Evolutionary conservation across 2,888 invertebrate species (phyloP), one percentile per base, ranked within the genome.

Genomic region (Ophion ellenae): DNA sequence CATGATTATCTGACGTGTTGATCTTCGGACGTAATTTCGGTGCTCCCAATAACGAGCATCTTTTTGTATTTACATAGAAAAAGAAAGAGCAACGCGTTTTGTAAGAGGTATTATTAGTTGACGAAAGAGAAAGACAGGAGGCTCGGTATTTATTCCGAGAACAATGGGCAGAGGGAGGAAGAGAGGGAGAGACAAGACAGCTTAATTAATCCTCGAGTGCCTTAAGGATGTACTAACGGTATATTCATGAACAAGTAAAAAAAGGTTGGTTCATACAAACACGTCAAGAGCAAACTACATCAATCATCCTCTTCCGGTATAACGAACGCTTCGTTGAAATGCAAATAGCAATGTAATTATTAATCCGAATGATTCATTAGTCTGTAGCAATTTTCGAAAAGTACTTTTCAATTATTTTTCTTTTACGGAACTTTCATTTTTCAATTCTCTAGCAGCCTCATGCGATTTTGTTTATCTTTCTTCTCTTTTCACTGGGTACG

Each of bases 1-100:
- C 32, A 40, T 32, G 10, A 76, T 85, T 85, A 80, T 80, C 66
- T 36, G 67, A 73, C 61, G 64, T 32, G 70, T 83, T 36, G 70
- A 83, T 77, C 78, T 73, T 74, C 45, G 28, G 14, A 69, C 40
- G 28, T 53, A 63, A 61, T 67, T 47, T 40, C n/a, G 63, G 70
- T 47, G 47, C 63, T 66, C 45, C 59, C 57, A 79, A 76, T 75
- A 79, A 85, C 76, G 75, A 76, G 57, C 66, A 20, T 40, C 40
- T 7, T 40, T 57, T 63, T 45, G 2, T 32, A 32, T 73, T 47
- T 63, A 20, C 47, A 28, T 24, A 36, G 28, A 57, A 57, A 71
- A 57, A 53, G 20, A 70, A 47, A 47, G 7, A 40, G n/a, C 14
- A 28, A 53, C n/a, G 28, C 63, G 24, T 74, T 75, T 76, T 63